phyloP scores from a whole-genome alignment of 2,113 vertebrate genomes.

The Lagenorhynchus albirostris region DNA sequence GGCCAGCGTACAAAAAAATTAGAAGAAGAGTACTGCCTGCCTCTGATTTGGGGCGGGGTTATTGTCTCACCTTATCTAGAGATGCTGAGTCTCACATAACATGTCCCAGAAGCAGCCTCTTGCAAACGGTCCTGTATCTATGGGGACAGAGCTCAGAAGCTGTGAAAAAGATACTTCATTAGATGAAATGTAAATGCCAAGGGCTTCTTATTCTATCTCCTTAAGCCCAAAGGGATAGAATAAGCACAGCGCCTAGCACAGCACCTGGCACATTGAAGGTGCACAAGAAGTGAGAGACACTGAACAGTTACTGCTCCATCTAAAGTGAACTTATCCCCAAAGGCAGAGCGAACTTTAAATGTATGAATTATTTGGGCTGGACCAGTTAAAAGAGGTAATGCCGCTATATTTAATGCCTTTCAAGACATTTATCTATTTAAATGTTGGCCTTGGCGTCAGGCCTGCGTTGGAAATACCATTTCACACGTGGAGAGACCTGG shows the following conservation, averaged over 20 bases:
- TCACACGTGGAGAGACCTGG: background rate
- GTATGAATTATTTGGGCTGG: no score
- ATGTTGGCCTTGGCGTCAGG: rapidly evolving
- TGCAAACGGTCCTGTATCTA: background rate
- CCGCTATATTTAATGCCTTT: background rate
- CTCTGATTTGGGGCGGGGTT: background rate
- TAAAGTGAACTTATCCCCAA: background rate
- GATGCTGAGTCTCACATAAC: background rate
- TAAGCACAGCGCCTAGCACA: background rate
- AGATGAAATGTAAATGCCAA: background rate
- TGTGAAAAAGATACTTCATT: background rate
- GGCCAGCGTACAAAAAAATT: background rate
- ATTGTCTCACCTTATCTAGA: background rate
- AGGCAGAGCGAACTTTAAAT: background rate
- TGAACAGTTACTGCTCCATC: no score
- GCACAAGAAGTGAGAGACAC: background rate
- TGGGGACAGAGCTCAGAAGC: background rate
- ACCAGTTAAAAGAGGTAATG: background rate
- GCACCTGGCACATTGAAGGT: background rate
- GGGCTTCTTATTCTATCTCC: background rate
- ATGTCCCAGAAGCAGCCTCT: background rate
- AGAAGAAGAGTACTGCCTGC: background rate
- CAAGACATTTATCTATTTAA: background rate
- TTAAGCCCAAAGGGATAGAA: background rate
- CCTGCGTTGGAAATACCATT: rapidly evolving